Evolutionary conservation across 2,797 vertebrate genomes (phyloP).

Genomic region (Bucorvus abyssinicus): DNA sequence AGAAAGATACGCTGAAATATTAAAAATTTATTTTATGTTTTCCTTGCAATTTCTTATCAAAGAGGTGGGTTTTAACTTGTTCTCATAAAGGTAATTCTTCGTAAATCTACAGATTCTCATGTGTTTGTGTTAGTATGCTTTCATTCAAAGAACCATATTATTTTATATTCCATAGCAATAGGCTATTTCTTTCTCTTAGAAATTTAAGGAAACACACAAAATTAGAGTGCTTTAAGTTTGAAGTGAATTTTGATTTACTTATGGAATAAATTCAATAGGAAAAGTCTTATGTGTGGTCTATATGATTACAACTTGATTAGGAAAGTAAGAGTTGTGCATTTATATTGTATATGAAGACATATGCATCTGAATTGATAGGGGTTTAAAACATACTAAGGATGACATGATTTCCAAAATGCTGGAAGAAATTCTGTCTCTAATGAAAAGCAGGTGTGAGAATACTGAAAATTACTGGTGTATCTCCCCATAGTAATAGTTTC

Average conservation of each 20-base stretch:
- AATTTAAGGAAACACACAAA: not conserved
- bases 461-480: not conserved
- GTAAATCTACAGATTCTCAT: not conserved
- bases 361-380: not conserved
- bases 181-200: not conserved
- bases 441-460: not conserved
- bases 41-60: slow-evolving; percentile 67
- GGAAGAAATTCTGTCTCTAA: not conserved
- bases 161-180: not conserved
- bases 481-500: not conserved
- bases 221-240: not conserved
- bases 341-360: not conserved
- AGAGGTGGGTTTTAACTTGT: slow-evolving; percentile 55
- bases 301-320: not conserved
- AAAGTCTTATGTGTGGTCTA: not conserved
- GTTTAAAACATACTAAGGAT: not conserved
- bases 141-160: not conserved
- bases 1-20: slow-evolving; percentile 13
- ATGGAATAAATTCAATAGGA: not conserved
- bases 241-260: not conserved
- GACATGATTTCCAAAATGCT: not conserved
- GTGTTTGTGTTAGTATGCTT: not conserved
- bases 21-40: slow-evolving; percentile 71
- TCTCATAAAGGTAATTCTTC: not conserved
- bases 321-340: not conserved